Conservation (phyloP, 2,797 vertebrate species). For the Sebastes minor region DNA sequence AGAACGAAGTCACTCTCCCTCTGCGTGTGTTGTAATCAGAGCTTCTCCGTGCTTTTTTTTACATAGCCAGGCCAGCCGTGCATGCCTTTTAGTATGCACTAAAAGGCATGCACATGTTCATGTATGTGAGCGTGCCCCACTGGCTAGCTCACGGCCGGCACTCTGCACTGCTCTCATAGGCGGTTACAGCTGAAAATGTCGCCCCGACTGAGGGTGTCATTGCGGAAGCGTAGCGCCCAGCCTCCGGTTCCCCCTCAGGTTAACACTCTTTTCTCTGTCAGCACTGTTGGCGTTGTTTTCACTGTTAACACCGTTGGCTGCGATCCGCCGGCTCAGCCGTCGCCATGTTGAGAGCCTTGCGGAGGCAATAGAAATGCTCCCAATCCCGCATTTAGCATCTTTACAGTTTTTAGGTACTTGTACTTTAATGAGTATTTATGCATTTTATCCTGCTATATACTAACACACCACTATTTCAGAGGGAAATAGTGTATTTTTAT, state of each 20-base stretch:
- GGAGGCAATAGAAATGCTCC: not conserved
- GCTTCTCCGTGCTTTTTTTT: too few relatives aligned
- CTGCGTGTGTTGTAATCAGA: too few relatives aligned
- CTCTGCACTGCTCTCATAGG: too few relatives aligned
- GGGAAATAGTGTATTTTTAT: not conserved
- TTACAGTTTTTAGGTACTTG: not conserved
- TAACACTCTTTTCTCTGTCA: not conserved
- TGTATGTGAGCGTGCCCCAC: too few relatives aligned
- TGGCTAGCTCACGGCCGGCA: too few relatives aligned
- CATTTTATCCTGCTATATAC: not conserved
- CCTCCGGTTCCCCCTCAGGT: too few relatives aligned
- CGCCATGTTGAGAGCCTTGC: not conserved
- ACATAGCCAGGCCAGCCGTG: too few relatives aligned
- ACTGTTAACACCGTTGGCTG: not conserved
- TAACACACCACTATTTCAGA: not conserved
- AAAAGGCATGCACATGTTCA: too few relatives aligned
- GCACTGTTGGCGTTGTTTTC: not conserved
- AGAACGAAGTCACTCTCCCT: not conserved
- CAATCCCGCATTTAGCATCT: not conserved
- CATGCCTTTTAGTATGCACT: too few relatives aligned
- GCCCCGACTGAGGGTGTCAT: too few relatives aligned
- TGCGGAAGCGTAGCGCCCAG: too few relatives aligned
- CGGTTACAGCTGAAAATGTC: too few relatives aligned
- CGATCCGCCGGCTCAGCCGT: not conserved
- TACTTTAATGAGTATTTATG: not conserved